Percentiles rank a stretch among this genome's conserved stretches.
Conservation (phyloP, 2,888 invertebrate genomes). For the Nebria brevicollis region DNA sequence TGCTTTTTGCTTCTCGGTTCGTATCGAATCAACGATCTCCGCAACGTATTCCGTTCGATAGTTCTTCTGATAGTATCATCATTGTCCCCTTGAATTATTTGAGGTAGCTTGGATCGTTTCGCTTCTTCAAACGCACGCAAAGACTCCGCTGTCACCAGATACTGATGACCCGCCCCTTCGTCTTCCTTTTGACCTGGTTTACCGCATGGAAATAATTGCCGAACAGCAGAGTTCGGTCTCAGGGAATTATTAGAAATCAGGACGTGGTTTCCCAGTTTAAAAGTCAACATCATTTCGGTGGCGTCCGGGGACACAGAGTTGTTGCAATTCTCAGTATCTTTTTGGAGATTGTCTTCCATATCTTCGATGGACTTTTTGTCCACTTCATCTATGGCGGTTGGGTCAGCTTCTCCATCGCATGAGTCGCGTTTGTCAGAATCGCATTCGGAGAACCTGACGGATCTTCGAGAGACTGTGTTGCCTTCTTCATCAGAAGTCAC, state of each 20-base stretch:
- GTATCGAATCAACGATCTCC: slow-evolving; percentile 78
- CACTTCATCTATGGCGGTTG: slow-evolving; percentile 47
- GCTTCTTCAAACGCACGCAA: slow-evolving; percentile 75
- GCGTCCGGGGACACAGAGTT: slow-evolving; percentile 58
- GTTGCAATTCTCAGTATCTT: slow-evolving; percentile 48
- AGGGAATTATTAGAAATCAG: slow-evolving; percentile 68
- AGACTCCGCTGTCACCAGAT: slow-evolving; percentile 80
- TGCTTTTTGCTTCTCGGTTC: slow-evolving; percentile 63
- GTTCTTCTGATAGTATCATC: slow-evolving; percentile 78
- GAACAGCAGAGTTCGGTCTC: slow-evolving; percentile 82
- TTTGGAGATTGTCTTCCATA: slow-evolving; percentile 55
- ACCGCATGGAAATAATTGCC: slow-evolving; percentile 82
- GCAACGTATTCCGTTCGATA: slow-evolving; percentile 83
- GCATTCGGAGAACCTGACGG: slow-evolving; percentile 73
- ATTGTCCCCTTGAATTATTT: slow-evolving; percentile 66
- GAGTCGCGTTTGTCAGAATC: slow-evolving; percentile 57
- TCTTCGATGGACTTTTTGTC: slow-evolving; percentile 54
- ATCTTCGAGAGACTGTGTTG: slow-evolving; percentile 69
- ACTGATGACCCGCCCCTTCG: slow-evolving; percentile 62
- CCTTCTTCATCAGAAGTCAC: slow-evolving; percentile 67
- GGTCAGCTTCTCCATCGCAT: slow-evolving; percentile 62
- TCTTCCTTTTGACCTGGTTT: slow-evolving; percentile 68
- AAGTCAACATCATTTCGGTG: slow-evolving; percentile 67
- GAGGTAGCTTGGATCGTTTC: slow-evolving; percentile 66
- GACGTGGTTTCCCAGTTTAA: slow-evolving; percentile 68